Base-by-base conservation (phyloP, 37 sponge, comb jelly and placozoan genomes). In the Cladorhizidae sp. region DNA sequence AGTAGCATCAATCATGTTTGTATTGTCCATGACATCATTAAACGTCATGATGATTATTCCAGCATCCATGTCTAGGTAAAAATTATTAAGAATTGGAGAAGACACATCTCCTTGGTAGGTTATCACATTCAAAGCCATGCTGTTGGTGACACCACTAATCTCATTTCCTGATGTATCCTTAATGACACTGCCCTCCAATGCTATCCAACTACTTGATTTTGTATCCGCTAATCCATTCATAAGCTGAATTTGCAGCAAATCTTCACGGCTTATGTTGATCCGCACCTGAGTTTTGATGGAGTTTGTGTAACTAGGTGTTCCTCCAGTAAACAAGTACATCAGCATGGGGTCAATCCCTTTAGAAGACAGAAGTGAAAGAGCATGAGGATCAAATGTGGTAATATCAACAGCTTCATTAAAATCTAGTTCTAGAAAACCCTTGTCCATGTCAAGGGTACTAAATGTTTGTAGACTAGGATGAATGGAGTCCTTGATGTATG, bases 401-500 rank as follows among this genome's bases (percentile, higher is more conserved):
- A 71, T 82, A 8, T 91, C 82, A 31, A 96, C 70, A 17, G 97
- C 89, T 57, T 96, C 97, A 52, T 57, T 67, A 57, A 96, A 96
- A 17, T 72, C 56, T 31, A 93, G 77, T 18, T 36, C 80, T 9
- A 93, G 18, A 40, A 40, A 43, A 22, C 94, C 91, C 23, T 57
- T 62, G 51, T 94, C 77, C 76, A 94, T 78, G 68, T 90, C 95
- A 0, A 90, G 76, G 8, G 26, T 9, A 26, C 45, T 67, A 67
- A 87, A 94, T 22, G 31, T 28, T 2, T 57, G 61, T 6, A 94
- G 79, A 18, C 26, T 51, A 3, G 95, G 95, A 0, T 29, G 21
- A 0, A 62, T 33, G 26, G 61, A 67, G 73, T 94, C 95, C 31
- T 61, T n/a, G 6, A 35, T 75, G 58, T 80, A 88, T 32, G 40